Percentiles rank a stretch among this genome's conserved stretches.
Evolutionary conservation across 2,113 vertebrate genomes (phyloP).

Genomic region (Bombycilla garrulus): DNA sequence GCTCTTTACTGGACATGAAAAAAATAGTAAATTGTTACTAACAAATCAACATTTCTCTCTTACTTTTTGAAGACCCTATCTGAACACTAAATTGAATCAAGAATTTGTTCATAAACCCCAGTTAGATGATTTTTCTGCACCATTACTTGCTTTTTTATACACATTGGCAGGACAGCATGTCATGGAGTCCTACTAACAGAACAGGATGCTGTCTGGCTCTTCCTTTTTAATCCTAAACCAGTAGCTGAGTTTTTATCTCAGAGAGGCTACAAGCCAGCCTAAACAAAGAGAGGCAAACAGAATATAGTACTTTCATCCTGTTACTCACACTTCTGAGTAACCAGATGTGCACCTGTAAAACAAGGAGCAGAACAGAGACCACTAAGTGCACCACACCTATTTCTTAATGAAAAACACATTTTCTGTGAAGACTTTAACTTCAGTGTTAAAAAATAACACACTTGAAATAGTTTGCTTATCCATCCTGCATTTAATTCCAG

Average conservation of each 20-base stretch:
- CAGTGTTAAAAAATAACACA: background rate
- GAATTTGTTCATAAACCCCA: background rate
- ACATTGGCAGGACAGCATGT: background rate
- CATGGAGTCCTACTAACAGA: background rate
- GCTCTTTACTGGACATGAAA: background rate
- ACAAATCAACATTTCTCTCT: background rate
- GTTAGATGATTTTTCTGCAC: background rate
- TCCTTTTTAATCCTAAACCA: background rate
- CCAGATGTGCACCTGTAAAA: background rate
- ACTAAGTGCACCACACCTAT: background rate
- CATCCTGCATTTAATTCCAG: background rate
- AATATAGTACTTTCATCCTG: background rate
- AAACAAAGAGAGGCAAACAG: background rate
- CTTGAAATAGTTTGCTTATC: background rate
- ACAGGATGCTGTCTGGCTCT: background rate
- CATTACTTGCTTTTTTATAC: background rate
- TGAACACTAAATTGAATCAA: background rate
- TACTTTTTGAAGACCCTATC: background rate
- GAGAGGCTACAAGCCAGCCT: background rate
- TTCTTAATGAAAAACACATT: background rate
- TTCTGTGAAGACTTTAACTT: background rate
- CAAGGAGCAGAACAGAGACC: background rate
- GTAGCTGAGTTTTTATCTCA: fast-evolving
- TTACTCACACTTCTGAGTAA: background rate
- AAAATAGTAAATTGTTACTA: background rate